Percentiles rank a stretch among this genome's conserved stretches.
Evolutionary conservation across 2,797 vertebrate genomes (phyloP).

Genomic region (Galagoides demidoff): DNA sequence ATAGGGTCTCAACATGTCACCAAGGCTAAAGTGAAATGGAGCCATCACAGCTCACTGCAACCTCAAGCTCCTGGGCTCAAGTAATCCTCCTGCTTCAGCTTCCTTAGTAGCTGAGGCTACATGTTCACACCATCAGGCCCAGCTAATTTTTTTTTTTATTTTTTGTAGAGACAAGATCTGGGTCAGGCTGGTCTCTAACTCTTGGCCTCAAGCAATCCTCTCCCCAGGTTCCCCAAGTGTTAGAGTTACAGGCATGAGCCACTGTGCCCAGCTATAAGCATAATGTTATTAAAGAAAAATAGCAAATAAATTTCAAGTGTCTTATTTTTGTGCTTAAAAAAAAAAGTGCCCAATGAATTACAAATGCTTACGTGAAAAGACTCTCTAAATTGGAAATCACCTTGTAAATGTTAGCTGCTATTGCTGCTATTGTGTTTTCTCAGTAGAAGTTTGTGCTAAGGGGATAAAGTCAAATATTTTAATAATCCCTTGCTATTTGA

Average conservation of each 20-base stretch:
- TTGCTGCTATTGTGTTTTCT: background rate
- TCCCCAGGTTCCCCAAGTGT: background rate
- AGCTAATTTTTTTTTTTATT: background rate
- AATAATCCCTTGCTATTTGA: background rate
- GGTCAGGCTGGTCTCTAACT: background rate
- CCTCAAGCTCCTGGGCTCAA: background rate
- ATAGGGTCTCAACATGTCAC: background rate
- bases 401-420: background rate
- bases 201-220: background rate
- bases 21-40: background rate
- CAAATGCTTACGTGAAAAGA: background rate
- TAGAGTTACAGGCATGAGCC: background rate
- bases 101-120: background rate
- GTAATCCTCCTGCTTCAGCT: background rate
- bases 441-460: background rate
- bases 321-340: background rate
- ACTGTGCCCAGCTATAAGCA: background rate
- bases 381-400: background rate
- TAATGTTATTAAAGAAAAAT: conserved; percentile 1
- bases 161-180: background rate
- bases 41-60: background rate
- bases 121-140: background rate
- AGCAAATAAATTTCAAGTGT: background rate
- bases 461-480: background rate
- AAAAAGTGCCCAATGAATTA: background rate